These are phyloP conservation scores for Lichenostomus cassidix DNA, from an alignment of 2,113 vertebrate genomes.

Conservation along the genomic window DNA sequence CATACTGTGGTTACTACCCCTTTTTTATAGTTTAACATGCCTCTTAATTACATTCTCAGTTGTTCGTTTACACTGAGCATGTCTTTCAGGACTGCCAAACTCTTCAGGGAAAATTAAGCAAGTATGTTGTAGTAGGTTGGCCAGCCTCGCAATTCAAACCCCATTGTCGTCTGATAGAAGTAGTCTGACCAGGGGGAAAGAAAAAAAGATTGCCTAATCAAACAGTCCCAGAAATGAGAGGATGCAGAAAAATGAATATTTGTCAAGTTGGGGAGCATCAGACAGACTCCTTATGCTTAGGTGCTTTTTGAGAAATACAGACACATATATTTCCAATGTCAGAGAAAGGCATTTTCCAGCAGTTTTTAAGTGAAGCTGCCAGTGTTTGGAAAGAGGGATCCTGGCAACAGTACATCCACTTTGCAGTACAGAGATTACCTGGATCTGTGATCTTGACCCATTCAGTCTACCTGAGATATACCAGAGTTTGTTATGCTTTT, in stretches of 20 bases:
- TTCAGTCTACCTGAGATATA: background rate
- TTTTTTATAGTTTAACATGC: constrained; percentile 64
- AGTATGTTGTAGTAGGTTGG: constrained; percentile 3
- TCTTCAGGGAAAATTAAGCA: constrained; percentile 41
- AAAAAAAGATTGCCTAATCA: background rate
- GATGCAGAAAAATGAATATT: constrained; percentile 16
- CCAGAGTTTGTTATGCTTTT: background rate
- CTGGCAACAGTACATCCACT: constrained; percentile 28
- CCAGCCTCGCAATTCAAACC: constrained; percentile 29
- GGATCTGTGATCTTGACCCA: background rate
- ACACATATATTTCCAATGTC: background rate
- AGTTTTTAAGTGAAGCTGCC: background rate
- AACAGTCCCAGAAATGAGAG: constrained; percentile 21
- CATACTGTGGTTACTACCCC: constrained; percentile 54
- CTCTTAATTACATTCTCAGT: constrained; percentile 63
- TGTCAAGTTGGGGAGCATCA: background rate
- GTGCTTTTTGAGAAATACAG: constrained; percentile 1
- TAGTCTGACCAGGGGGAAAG: background rate
- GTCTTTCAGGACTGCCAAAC: constrained; percentile 61
- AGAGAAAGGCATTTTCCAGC: constrained; percentile 7
- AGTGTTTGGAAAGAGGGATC: background rate
- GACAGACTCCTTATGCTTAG: background rate
- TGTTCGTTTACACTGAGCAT: constrained; percentile 56
- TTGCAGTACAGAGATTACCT: background rate
- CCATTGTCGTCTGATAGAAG: background rate